Evolutionary conservation across 37 sponge, comb jelly and placozoan species (phyloP).

Genomic region (Corticium candelabrum): DNA sequence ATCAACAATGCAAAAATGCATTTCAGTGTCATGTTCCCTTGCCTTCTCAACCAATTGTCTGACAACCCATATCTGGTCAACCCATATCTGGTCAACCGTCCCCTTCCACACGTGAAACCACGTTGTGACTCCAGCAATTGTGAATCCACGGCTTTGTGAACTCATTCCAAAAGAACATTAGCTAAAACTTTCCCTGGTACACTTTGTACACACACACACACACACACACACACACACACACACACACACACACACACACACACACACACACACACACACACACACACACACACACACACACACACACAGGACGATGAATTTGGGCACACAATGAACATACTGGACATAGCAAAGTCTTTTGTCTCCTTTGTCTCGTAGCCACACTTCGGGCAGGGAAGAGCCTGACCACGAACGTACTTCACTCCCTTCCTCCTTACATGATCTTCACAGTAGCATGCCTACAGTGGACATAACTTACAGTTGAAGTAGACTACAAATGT

Average conservation of each 20-base stretch:
- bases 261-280: constrained; percentile 16
- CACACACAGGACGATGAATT: not conserved
- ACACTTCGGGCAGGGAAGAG: constrained; percentile 93
- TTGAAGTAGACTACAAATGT: not conserved
- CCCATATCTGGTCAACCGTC: too few species aligned
- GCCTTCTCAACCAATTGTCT: too few species aligned
- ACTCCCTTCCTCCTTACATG: constrained; percentile 94
- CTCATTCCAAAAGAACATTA: too few species aligned
- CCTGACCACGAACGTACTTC: constrained; percentile 55
- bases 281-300: not conserved
- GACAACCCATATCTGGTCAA: too few species aligned
- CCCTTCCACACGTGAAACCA: too few species aligned
- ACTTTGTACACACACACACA: constrained; percentile 10
- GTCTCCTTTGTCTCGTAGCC: constrained; percentile 81
- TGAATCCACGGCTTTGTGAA: too few species aligned
- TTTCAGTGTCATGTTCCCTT: too few species aligned
- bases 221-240: constrained; percentile 1
- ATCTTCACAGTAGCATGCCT: constrained; percentile 90
- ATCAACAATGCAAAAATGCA: too few species aligned
- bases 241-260: constrained; percentile 12
- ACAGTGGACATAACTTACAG: not conserved
- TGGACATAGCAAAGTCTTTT: constrained; percentile 85
- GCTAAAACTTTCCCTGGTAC: too few species aligned
- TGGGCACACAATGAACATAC: not conserved
- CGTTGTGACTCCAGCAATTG: too few species aligned